Evolutionary conservation across 2,888 invertebrate species (phyloP), one percentile per base, ranked within the genome.

Genomic region (Torymus auratus): DNA sequence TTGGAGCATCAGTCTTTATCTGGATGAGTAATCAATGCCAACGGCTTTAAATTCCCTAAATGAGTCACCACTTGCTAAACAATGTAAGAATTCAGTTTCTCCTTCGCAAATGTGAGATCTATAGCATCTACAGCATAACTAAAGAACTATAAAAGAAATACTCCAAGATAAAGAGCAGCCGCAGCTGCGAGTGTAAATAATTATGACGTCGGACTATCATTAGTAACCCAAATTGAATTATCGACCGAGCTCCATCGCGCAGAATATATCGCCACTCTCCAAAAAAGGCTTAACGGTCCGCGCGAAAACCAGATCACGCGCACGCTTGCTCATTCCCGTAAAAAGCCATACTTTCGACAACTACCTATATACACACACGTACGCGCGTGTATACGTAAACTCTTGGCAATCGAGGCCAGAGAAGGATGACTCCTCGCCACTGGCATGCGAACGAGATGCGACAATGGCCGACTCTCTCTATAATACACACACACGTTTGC

Each of bases 391-490:
- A 28, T 7, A 28, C 28, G 28, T 28, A 28, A 28, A 55, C 20
- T 13, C 1, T 41, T 28, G 15, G 56, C 62, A 80, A 82, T 71
- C 41, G 80, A 80, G 82, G 82, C 80, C 80, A 80, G n/a, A 14
- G 20, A 74, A 74, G 72, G 70, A 82, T 77, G 80, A 80, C 70
- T 82, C 77, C 23, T 78, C 61, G 55, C 11, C 58, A 55, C 41
- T 72, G 68, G 79, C 53, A 73, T 64, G 53, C 62, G 58, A 65
- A 14, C 17, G 58, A 52, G 56, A 28, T 4, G 55, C 75, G 72
- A 79, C 75, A 82, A 82, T 82, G 82, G 82, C 82, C 23, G 82
- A 64, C 75, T 52, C 50, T 20, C 3, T 28, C 3, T 28, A 28
- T 2, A 28, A 28, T 28, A 28, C 7, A 28, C 7, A 28, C 4